A percentile compares a stretch with the other conserved stretches of the same genome.
Evolutionary conservation across 2,113 vertebrate species (phyloP).

Genomic region (Burhinus bistriatus): DNA sequence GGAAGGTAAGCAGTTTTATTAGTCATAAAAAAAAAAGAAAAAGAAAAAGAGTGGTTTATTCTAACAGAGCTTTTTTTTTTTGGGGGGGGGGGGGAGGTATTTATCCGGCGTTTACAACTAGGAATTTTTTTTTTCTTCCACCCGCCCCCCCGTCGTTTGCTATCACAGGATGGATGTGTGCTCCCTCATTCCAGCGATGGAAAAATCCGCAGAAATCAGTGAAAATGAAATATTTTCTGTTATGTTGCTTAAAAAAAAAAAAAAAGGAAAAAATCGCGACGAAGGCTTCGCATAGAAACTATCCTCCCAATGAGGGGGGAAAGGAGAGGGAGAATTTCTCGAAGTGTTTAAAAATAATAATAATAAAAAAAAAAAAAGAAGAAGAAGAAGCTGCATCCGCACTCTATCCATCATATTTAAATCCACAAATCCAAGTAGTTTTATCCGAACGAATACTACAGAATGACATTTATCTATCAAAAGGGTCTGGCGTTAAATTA

Average conservation of each 20-base stretch:
- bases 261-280: not conserved
- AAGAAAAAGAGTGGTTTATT: not conserved
- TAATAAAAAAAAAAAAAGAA: not conserved
- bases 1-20: not conserved
- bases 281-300: not conserved
- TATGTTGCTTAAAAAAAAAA: not conserved
- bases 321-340: not conserved
- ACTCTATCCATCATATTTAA: slow-evolving; percentile 59
- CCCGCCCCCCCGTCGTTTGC: not conserved
- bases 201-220: not conserved
- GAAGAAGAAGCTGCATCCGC: not conserved
- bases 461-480: slow-evolving; percentile 43
- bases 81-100: not conserved
- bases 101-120: not conserved
- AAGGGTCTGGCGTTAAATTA: slow-evolving; percentile 45
- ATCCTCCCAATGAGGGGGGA: not conserved
- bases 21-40: not conserved
- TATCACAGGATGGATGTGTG: not conserved
- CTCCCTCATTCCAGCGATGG: not conserved
- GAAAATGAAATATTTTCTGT: not conserved
- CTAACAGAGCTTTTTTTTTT: not conserved
- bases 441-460: not conserved
- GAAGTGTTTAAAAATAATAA: slow-evolving; percentile 18
- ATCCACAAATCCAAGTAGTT: slow-evolving; percentile 28
- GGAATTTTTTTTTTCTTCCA: not conserved